Evolutionary conservation across 2,797 vertebrate species (phyloP), one percentile per base, ranked within the genome.

Genomic region (Muraenolepis orangiensis): DNA sequence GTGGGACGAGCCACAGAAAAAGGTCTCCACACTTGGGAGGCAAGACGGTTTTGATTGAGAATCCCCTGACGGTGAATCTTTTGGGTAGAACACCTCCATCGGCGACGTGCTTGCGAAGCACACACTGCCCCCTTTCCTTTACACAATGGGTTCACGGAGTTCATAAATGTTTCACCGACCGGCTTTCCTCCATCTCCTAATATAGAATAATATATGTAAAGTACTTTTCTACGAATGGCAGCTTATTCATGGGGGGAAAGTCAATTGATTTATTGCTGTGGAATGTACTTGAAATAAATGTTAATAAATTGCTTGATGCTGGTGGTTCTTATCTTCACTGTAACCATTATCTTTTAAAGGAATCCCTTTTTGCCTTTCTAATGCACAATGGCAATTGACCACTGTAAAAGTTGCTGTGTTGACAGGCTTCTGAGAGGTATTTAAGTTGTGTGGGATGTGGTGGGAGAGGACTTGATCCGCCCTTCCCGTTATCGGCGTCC

Each of bases 261-360:
- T 79, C 31, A 76, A 1, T 72, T 29, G 4, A 66, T 87, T 74
- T 85, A 64, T 64, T 64, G 57, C 23, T 64, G 8, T 64, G 57
- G 26, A 64, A 64, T 64, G 57, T 64, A 72, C 76, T 82, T 84
- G 79, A 38, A 91, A 90, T 91, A 91, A 91, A 91, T 80, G 36
- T 38, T 91, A 84, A 72, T 10, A 1, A 42, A 6, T n/a, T n/a
- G n/a, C n/a, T n/a, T n/a, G n/a, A n/a, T 18, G 51, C n/a, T 12
- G 10, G 57, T 26, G n/a, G n/a, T 26, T 4, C 2, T 64, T 7
- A 26, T 64, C 57, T 26, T 64, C 23, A 64, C 23, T 23, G 26
- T 26, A 26, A 28, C 23, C n/a, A 64, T n/a, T n/a, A n/a, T n/a
- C n/a, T n/a, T n/a, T n/a, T n/a, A n/a, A n/a, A n/a, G n/a, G n/a